phyloP scores from a whole-genome alignment of 2,113 vertebrate genomes.

The Carettochelys insculpta region DNA sequence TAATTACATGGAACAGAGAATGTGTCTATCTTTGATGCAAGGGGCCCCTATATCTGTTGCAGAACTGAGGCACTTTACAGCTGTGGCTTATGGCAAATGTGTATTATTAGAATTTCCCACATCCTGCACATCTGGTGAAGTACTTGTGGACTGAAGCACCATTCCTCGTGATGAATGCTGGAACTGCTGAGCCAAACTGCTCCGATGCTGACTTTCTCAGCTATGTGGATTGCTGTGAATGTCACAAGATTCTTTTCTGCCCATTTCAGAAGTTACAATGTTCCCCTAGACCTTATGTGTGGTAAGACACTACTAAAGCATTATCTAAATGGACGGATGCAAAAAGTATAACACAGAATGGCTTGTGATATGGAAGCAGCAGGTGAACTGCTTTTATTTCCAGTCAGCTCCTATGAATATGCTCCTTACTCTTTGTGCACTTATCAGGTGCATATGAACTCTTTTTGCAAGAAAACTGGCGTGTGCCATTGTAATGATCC shows the following conservation, averaged over 20 bases:
- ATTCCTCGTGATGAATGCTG: neutral
- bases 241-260: neutral
- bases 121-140: constrained; percentile 10
- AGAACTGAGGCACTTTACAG: constrained; percentile 22
- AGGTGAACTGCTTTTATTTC: neutral
- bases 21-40: neutral
- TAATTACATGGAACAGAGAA: neutral
- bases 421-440: constrained; percentile 22
- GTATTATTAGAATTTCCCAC: neutral
- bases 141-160: constrained; percentile 28
- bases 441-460: neutral
- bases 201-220: neutral
- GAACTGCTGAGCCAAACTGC: neutral
- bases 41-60: neutral
- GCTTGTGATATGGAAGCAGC: constrained; percentile 11
- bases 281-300: neutral
- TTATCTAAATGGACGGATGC: neutral
- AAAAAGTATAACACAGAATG: neutral
- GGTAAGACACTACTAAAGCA: neutral
- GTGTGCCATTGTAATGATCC: neutral
- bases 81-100: constrained; percentile 6
- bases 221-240: neutral
- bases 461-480: constrained; percentile 14
- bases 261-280: neutral
- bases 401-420: neutral